Evolutionary conservation across 2,888 invertebrate genomes (phyloP), one percentile per base, ranked within the genome.

Genomic region (Calephelis perditalis): DNA sequence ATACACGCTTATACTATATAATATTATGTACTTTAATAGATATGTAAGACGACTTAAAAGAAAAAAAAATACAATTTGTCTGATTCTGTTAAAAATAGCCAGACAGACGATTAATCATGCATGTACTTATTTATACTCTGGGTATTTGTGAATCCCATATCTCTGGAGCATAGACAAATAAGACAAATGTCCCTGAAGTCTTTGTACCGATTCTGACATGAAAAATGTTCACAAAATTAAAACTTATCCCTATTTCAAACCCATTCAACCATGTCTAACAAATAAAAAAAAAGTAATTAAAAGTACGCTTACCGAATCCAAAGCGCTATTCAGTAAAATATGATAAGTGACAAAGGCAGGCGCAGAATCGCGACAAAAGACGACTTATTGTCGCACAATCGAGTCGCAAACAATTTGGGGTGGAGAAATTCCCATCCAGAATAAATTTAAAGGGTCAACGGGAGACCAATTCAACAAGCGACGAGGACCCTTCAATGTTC

Each of bases 361-460:
- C 40, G 5, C 40, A 4, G 40, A 40, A 10, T 10, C 10, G 40
- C 63, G 63, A 69, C 67, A 68, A 68, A 63, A 61, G 65, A 55
- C 62, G 67, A 62, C 65, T 65, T 65, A 64, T 62, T 63, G 67
- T 63, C 68, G 70, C 65, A 66, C 65, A 66, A 67, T 63, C 56
- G 59, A 61, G 55, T 63, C 58, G 62, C 64, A 57, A 64, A 64
- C 61, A 64, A 62, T 59, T 56, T 46, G 60, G 61, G 58, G 63
- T 47, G 67, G 73, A 72, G 71, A 73, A 70, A 72, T 71, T 70
- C 73, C 70, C 74, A 73, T 11, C 69, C 67, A 67, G 73, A 71
- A 74, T 73, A 75, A 75, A 79, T 75, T 77, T 74, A 75, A 77
- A 76, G 82, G 81, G 81, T 78, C 79, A 74, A 77, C 74, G 68